Conservation (phyloP, 2,888 invertebrate species). For the Hirtodrosophila alboralis region DNA sequence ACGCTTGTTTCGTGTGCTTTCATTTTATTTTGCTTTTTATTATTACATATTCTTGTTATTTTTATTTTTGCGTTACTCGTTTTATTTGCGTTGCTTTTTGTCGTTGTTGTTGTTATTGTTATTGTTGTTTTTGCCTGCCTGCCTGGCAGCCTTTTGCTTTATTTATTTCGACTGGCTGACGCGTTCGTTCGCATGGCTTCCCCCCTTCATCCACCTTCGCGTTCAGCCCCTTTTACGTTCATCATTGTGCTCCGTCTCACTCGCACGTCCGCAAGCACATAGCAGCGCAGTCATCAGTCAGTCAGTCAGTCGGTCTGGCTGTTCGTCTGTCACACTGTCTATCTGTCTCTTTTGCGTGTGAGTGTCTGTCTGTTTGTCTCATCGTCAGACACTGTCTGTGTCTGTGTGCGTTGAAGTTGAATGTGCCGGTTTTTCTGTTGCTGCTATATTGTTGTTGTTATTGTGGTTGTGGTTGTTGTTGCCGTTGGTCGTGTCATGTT, state of each 20-base stretch:
- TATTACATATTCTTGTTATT: constrained; percentile 59
- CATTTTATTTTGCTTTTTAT: constrained; percentile 59
- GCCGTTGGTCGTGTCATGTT: constrained; percentile 80
- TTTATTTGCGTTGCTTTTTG: constrained; percentile 53
- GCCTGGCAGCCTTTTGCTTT: constrained; percentile 58
- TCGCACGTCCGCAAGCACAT: constrained; percentile 21
- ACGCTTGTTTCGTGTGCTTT: constrained; percentile 54
- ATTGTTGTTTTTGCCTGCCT: constrained; percentile 19
- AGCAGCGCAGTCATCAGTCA: constrained; percentile 46
- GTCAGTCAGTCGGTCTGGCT: constrained; percentile 36
- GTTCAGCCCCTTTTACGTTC: constrained; percentile 34
- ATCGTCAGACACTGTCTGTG: constrained; percentile 33
- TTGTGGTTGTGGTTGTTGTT: constrained; percentile 61
- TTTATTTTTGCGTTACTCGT: constrained; percentile 57
- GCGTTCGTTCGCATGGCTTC: constrained; percentile 53
- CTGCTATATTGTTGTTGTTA: constrained; percentile 22
- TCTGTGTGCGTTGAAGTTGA: constrained; percentile 72
- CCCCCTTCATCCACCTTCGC: constrained; percentile 10
- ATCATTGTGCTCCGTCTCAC: constrained; percentile 28
- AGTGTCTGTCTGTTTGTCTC: constrained; percentile 29
- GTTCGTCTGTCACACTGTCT: constrained; percentile 27
- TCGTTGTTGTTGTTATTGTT: constrained; percentile 18
- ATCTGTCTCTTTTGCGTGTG: constrained; percentile 14
- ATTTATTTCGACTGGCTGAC: constrained; percentile 68
- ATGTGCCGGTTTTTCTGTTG: constrained; percentile 71